Base-by-base conservation (phyloP, 2,113 vertebrate species). In the Tenrec ecaudatus region DNA sequence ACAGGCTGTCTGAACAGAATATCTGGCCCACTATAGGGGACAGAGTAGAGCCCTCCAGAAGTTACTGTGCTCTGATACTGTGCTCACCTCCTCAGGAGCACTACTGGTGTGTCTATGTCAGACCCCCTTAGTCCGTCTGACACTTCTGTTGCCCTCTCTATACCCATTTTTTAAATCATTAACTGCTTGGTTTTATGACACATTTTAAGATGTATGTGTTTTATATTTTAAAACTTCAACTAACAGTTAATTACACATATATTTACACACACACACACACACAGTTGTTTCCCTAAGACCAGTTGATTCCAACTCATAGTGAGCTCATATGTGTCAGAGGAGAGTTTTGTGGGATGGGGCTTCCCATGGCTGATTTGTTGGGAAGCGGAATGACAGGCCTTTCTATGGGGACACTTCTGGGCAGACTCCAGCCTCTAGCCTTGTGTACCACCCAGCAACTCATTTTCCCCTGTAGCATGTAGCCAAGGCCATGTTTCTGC, bases 221-320 rank as follows among this genome's bases (percentile, higher is more conserved):
- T 83, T n/a, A 23, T 40, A 27, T 58, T 90, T 95, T 58, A 83
- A 94, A 94, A n/a, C 22, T 60, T 83, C 38, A 89, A 36, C 27
- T 6, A 93, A 77, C 1, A 60, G 5, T 75, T 15, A 69, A 47
- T 77, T 33, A 57, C 87, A 16, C 11, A 53, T 53, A 15, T 60
- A 87, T n/a, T 43, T 31, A n/a, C 8, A 7, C 29, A 33, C 36
- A 31, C 9, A 81, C 7, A 33, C 31, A 82, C 96, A 82, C 9
- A 82, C 6, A 62, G 20, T 73, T 36, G 19, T 73, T 73, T 73
- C 20, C 19, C 71, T 22, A 22, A 73, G 33, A 73, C 33, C 33
- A 22, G 71, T 36, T 73, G 71, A 38, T 36, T 36, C 2, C 12
- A 27, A 73, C 20, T 73, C 71, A 73, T 9, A 14, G 71, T 8